phyloP scores from a whole-genome alignment of 2,797 vertebrate species.

The Cheirogaleus major region DNA sequence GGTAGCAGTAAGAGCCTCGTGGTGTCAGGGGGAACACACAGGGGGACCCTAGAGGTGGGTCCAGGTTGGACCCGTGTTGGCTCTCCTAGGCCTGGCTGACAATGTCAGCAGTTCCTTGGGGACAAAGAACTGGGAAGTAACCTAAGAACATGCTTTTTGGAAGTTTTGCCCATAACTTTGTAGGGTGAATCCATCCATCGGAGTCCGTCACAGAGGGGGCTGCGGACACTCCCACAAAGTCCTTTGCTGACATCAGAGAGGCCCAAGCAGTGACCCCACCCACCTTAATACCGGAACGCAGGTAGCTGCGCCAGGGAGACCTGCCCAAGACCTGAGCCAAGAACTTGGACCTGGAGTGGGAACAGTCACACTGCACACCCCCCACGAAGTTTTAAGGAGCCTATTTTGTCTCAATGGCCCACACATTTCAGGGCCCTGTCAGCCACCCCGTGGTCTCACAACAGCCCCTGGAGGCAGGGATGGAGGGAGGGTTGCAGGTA shows the following conservation, averaged over 20 bases:
- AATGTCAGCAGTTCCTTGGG: not conserved
- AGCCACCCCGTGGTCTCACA: not conserved
- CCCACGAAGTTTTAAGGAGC: not conserved
- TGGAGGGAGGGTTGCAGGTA: accelerated
- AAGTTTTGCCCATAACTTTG: not conserved
- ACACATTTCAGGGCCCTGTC: not conserved
- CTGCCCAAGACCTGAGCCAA: not conserved
- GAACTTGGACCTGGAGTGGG: not conserved
- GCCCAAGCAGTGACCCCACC: no score
- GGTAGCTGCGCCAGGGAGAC: not conserved
- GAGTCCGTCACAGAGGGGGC: not conserved
- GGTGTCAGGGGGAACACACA: no score
- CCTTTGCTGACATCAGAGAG: not conserved
- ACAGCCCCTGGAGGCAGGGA: not conserved
- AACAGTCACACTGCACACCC: accelerated
- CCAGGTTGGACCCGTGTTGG: not conserved
- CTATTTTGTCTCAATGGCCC: not conserved
- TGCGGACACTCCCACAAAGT: not conserved
- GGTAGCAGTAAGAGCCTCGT: not conserved
- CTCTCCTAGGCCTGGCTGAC: not conserved
- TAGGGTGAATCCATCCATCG: not conserved
- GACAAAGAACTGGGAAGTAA: not conserved
- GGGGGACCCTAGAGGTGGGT: not conserved
- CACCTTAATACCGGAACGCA: accelerated
- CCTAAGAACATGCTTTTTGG: not conserved